A percentile compares a stretch with the other conserved stretches of the same genome.
Evolutionary conservation across 1,140 invertebrate species (phyloP).

Genomic region (Pygmarrhopalites habei): DNA sequence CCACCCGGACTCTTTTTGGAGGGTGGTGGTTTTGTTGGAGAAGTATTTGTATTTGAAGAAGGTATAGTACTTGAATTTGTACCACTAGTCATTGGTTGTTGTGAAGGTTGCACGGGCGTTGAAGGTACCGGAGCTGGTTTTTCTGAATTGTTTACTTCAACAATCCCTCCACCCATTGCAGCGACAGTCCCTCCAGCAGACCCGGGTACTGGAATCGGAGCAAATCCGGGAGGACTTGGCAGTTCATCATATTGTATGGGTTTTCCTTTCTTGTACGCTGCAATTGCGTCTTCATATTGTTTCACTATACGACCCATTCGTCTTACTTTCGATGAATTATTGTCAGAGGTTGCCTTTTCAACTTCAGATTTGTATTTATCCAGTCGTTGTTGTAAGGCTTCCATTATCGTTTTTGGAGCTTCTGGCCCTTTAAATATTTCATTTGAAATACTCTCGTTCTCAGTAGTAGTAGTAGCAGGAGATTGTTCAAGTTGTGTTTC

Average conservation of each 20-base stretch:
- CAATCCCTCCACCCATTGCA: background rate
- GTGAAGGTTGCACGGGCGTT: too few species aligned
- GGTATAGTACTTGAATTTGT: too few species aligned
- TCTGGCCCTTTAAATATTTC: constrained; percentile 45
- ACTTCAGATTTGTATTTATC: constrained; percentile 63
- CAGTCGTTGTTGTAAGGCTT: constrained; percentile 75
- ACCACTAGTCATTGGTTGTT: too few species aligned
- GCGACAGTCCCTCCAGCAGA: constrained; percentile 25
- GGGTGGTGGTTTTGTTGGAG: too few species aligned
- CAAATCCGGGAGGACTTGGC: constrained; percentile 68
- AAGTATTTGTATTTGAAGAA: too few species aligned
- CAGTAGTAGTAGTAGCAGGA: too few species aligned
- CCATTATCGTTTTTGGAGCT: constrained; percentile 55
- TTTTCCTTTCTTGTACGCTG: constrained; percentile 65
- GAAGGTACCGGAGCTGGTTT: constrained; percentile 13
- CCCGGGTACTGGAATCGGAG: constrained; percentile 46
- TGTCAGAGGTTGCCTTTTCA: constrained; percentile 63
- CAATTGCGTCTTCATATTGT: constrained; percentile 87
- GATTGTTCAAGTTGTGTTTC: too few species aligned
- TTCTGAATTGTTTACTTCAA: too few species aligned
- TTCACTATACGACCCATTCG: constrained; percentile 86
- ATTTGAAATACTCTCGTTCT: too few species aligned
- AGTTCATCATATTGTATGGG: constrained; percentile 72
- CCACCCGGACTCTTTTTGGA: constrained; percentile 40
- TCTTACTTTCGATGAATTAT: constrained; percentile 75